Conservation (phyloP, 2,797 vertebrate genomes). For the Sebastes diploproa region DNA sequence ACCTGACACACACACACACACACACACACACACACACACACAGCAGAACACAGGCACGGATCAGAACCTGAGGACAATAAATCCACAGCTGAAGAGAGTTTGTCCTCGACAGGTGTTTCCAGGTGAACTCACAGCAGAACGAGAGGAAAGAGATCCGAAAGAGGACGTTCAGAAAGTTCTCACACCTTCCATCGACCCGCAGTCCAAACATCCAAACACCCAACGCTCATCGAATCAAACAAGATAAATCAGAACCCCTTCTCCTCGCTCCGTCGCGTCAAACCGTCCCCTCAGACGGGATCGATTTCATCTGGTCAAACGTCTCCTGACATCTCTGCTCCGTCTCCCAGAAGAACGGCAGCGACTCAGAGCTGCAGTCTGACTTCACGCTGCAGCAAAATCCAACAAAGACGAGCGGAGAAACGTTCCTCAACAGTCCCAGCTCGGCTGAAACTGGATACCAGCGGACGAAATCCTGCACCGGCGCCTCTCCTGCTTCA, state of each 20-base stretch:
- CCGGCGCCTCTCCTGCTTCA: background rate
- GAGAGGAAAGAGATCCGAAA: background rate
- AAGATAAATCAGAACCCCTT: background rate
- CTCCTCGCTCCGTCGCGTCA: background rate
- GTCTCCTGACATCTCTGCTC: background rate
- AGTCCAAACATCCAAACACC: background rate
- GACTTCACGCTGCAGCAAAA: slow-evolving; percentile 22
- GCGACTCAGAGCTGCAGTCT: background rate
- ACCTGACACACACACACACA: slow-evolving; percentile 60
- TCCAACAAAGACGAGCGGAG: background rate
- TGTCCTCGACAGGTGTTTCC: background rate
- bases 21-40: slow-evolving; percentile 21
- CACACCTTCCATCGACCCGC: background rate
- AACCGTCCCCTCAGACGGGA: too few species aligned
- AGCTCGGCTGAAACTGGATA: background rate
- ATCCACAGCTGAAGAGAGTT: background rate
- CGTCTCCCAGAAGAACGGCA: background rate
- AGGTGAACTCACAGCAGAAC: background rate
- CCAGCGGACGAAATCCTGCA: background rate
- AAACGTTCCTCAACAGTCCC: background rate
- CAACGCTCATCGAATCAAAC: too few species aligned
- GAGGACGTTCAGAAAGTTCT: background rate
- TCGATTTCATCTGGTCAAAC: background rate
- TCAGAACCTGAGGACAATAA: background rate
- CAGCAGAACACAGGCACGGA: background rate